Conservation (phyloP, 2,797 vertebrate genomes). For the Hemibagrus guttatus region DNA sequence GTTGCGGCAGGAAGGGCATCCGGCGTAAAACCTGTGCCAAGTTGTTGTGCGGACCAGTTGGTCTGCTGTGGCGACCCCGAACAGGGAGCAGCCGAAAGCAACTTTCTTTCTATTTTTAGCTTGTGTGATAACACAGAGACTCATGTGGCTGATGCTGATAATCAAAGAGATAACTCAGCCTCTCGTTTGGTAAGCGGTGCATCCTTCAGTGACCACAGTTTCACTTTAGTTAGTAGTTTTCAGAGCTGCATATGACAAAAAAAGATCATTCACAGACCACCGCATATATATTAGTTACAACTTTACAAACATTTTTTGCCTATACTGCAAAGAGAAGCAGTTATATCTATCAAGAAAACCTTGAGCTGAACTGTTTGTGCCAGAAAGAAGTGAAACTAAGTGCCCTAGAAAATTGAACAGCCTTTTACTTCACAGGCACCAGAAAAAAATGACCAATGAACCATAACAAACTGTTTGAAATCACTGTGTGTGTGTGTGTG, state of each 20-base stretch:
- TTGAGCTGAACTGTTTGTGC: background rate
- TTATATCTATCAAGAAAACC: background rate
- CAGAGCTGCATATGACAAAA: background rate
- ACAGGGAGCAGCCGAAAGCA: too few relatives aligned
- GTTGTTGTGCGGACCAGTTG: too few relatives aligned
- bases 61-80: too few relatives aligned
- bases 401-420: conserved; percentile 25
- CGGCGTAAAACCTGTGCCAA: too few relatives aligned
- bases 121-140: background rate
- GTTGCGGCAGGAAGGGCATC: too few relatives aligned
- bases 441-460: conserved; percentile 31
- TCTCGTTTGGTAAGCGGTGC: too few relatives aligned
- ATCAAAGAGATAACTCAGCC: background rate
- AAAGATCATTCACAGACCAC: background rate
- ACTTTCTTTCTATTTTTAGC: too few relatives aligned
- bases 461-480: conserved; percentile 27
- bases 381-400: conserved; percentile 8
- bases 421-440: conserved; percentile 29
- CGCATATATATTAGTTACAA: background rate
- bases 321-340: background rate
- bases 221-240: background rate
- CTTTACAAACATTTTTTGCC: background rate
- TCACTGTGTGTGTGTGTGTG: background rate
- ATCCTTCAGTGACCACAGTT: background rate
- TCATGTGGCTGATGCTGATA: background rate